Conservation (phyloP, 2,797 vertebrate genomes). For the Jordanella pulchra region DNA sequence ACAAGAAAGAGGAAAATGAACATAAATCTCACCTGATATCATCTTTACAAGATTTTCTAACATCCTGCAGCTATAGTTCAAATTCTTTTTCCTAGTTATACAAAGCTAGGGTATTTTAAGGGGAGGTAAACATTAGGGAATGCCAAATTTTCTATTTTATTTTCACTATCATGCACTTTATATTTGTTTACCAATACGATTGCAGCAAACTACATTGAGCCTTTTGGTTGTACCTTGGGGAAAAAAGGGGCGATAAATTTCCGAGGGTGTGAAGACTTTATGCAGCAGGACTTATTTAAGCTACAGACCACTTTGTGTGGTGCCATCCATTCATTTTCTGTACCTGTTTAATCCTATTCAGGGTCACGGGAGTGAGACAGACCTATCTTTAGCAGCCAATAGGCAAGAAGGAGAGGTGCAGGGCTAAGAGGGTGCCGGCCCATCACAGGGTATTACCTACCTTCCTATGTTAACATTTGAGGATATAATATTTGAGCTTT, state of each 20-base stretch:
- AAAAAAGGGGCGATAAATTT: not conserved
- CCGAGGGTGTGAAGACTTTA: not conserved
- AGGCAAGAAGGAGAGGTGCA: not conserved
- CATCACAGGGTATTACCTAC: not conserved
- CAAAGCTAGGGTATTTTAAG: no score
- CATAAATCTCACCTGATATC: no score
- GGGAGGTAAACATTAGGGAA: no score
- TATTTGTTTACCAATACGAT: not conserved
- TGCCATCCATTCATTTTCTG: not conserved
- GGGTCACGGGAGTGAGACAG: not conserved
- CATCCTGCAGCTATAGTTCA: no score
- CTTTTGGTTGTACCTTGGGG: not conserved
- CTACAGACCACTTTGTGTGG: not conserved
- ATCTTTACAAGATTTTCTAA: no score
- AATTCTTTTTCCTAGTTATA: no score
- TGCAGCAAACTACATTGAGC: not conserved
- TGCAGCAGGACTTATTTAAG: not conserved
- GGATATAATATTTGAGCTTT: not conserved
- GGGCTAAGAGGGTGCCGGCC: not conserved
- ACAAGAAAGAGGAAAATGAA: no score
- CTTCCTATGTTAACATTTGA: not conserved
- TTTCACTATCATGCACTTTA: not conserved
- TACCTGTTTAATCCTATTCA: slow-evolving; percentile 2
- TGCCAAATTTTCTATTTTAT: not conserved
- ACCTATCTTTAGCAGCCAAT: slow-evolving; percentile 11